Evolutionary conservation across 2,888 invertebrate genomes (phyloP).

Genomic region (Chloromyia formosa): DNA sequence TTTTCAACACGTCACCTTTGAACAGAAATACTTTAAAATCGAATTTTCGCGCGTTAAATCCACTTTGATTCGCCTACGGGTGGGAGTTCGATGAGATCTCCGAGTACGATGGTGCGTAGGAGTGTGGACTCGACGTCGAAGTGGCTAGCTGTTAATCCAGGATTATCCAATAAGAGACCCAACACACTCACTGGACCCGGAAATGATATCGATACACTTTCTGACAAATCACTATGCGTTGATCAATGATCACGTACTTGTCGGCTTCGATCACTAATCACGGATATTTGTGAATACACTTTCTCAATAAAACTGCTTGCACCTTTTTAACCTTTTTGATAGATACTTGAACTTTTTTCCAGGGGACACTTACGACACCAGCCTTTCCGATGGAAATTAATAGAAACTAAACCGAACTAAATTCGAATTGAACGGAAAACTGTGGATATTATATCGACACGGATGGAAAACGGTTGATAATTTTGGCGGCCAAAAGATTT

Average conservation of each 20-base stretch:
- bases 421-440: conserved; percentile 19
- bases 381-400: conserved; percentile 2
- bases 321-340: not conserved
- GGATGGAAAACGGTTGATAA: conserved; percentile 33
- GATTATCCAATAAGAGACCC: conserved; percentile 14
- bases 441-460: not conserved
- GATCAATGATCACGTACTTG: not conserved
- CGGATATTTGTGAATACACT: not conserved
- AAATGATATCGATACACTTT: conserved; percentile 21
- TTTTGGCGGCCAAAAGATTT: conserved; percentile 44
- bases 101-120: conserved; percentile 10
- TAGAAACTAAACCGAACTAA: conserved; percentile 26
- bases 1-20: conserved; percentile 43
- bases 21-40: conserved; percentile 22
- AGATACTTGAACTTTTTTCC: conserved; percentile 7
- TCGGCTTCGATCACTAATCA: not conserved
- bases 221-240: not conserved
- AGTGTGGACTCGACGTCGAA: conserved; percentile 9
- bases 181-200: conserved; percentile 30
- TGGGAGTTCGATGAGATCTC: not conserved
- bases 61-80: conserved; percentile 13
- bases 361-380: conserved; percentile 26
- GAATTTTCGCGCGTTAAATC: conserved; percentile 37
- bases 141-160: not conserved
- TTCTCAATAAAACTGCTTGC: not conserved